Conservation (phyloP, 2,113 vertebrate species). For the Oxyruncus cristatus region DNA sequence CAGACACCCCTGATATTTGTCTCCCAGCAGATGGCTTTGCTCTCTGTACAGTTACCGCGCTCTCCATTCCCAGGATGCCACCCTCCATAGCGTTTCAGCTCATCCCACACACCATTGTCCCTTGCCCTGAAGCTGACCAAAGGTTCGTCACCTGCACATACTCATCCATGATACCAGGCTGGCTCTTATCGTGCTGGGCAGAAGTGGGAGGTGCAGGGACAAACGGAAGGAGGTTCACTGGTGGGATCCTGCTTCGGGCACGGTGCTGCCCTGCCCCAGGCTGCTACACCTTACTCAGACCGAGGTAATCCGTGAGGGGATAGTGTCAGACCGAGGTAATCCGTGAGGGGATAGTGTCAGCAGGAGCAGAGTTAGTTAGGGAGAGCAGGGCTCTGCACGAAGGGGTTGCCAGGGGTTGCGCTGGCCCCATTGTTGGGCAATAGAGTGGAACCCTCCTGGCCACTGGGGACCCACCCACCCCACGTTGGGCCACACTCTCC, state of each 20-base stretch:
- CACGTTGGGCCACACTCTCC: accelerated
- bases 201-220: accelerated
- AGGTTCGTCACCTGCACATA: background rate
- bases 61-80: background rate
- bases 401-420: accelerated
- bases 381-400: background rate
- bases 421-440: background rate
- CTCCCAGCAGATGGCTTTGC: background rate
- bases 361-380: background rate
- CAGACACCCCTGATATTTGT: accelerated
- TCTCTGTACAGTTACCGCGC: accelerated
- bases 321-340: background rate
- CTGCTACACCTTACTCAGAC: background rate
- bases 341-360: accelerated
- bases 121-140: background rate
- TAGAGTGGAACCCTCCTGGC: background rate
- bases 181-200: background rate
- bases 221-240: accelerated
- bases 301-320: accelerated
- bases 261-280: background rate
- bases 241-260: accelerated
- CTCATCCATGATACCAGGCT: accelerated
- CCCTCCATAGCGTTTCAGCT: background rate
- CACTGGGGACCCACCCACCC: background rate
- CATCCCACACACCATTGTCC: background rate